Base-by-base conservation (phyloP, 1,140 invertebrate genomes). In the Drosophila guanche region DNA sequence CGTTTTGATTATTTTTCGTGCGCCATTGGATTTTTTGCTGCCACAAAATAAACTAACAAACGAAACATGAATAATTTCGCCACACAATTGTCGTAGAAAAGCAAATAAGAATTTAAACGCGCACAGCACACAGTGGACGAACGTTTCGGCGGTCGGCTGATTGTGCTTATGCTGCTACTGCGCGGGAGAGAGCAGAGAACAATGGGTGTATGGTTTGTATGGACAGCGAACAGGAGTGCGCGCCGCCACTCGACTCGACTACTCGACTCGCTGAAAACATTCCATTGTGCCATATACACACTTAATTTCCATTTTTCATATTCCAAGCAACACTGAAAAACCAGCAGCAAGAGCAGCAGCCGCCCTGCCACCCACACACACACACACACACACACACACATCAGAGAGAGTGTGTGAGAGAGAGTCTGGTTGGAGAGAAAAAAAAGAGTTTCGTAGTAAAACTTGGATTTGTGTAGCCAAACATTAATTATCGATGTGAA, bases 281-380 rank as follows among this genome's bases (percentile, higher is more conserved):
- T 89, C 85, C 85, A 89, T 89, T 89, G 85, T 89, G 81, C 85
- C 69, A 89, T 79, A 89, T 89, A 89, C 85, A 89, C 85, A 89
- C 85, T 90, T 85, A 73, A 86, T 76, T 88, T 88, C 83, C 83
- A 88, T 89, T 89, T 88, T 88, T 88, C 84, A 89, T 88, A 76
- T 88, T 88, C 83, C 83, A 88, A 88, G 58, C 70, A 62, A 63
- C 61, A 74, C 45, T 58, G 60, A 74, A 73, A 73, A 75, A 60
- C 47, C 54, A 50, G 42, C 43, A 40, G 23, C 43, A 56, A 33
- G 57, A 70, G 56, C 60, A 46, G 33, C 55, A 74, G 43, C 54
- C 58, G 53, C 60, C 79, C 62, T 58, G 12, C 72, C 57, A 66
- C 68, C 47, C 61, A 63, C 63, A 53, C 48, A 23, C 53, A 37